Conservation (phyloP, 30 jellyfish, hydroid and myxozoan species). For the Turritopsis dohrnii region DNA sequence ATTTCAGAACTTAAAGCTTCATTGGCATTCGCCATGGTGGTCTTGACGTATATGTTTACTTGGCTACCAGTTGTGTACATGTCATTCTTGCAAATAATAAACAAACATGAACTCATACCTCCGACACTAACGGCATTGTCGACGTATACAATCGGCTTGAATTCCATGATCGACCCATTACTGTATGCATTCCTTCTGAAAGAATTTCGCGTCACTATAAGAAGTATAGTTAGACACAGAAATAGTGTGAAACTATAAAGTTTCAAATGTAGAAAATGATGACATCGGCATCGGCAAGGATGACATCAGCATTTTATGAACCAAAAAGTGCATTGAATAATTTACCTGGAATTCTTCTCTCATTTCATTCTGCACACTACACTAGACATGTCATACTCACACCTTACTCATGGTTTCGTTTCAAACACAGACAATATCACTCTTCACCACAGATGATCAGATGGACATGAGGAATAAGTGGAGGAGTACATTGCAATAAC, state of each 20-base stretch:
- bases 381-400: not conserved
- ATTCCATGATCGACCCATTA: slow-evolving; percentile 64
- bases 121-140: slow-evolving; percentile 32
- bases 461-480: not conserved
- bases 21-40: slow-evolving; percentile 80
- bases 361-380: not conserved
- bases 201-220: slow-evolving; percentile 55
- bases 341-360: not conserved
- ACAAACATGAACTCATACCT: slow-evolving; percentile 36
- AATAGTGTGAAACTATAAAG: not conserved
- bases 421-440: not conserved
- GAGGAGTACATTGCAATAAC: too few species aligned
- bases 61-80: slow-evolving; percentile 82
- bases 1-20: slow-evolving; percentile 61
- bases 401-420: not conserved
- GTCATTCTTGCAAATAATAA: slow-evolving; percentile 66
- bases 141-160: slow-evolving; percentile 54
- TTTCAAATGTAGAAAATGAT: not conserved
- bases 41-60: slow-evolving; percentile 75
- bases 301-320: not conserved
- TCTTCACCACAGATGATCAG: not conserved
- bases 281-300: not conserved
- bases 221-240: slow-evolving; percentile 36
- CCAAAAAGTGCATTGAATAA: not conserved
- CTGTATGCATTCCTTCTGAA: slow-evolving; percentile 53